Evolutionary conservation across 2,888 invertebrate genomes (phyloP).

Genomic region (Lepeophtheirus nordmannii): DNA sequence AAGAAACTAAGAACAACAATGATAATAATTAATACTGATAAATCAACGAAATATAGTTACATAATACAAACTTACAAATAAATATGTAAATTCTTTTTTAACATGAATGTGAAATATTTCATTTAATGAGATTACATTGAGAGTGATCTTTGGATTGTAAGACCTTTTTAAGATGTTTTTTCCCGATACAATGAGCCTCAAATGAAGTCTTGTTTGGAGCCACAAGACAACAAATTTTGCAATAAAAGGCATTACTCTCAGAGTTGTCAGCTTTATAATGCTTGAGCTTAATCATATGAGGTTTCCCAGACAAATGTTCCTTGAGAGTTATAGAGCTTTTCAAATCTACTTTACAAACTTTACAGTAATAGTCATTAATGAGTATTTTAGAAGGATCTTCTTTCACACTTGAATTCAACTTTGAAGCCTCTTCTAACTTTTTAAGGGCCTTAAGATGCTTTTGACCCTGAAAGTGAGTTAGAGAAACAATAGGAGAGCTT

Average conservation of each 20-base stretch:
- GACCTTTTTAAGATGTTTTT: not conserved
- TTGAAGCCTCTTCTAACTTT: not conserved
- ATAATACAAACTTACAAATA: no score
- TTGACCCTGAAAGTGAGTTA: not conserved
- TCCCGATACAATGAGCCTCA: not conserved
- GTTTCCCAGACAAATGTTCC: conserved; percentile 1
- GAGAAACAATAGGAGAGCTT: not conserved
- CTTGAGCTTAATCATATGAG: not conserved
- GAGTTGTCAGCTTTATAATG: not conserved
- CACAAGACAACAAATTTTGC: not conserved
- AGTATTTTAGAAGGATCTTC: not conserved
- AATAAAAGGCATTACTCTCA: not conserved
- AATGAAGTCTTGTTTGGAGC: not conserved
- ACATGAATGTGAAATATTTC: not conserved
- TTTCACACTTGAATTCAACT: not conserved
- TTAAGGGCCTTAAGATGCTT: not conserved
- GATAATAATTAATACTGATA: no score
- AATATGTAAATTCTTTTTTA: not conserved
- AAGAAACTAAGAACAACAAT: no score
- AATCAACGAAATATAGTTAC: no score
- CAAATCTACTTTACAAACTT: not conserved
- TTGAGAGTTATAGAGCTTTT: not conserved
- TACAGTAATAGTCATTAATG: not conserved
- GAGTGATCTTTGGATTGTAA: no score
- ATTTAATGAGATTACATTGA: no score